Percentiles rank a stretch among this genome's conserved stretches.
These are phyloP conservation scores for Babyrousa celebensis DNA, from an alignment of 2,797 vertebrate genomes.

Conservation along the genomic window DNA sequence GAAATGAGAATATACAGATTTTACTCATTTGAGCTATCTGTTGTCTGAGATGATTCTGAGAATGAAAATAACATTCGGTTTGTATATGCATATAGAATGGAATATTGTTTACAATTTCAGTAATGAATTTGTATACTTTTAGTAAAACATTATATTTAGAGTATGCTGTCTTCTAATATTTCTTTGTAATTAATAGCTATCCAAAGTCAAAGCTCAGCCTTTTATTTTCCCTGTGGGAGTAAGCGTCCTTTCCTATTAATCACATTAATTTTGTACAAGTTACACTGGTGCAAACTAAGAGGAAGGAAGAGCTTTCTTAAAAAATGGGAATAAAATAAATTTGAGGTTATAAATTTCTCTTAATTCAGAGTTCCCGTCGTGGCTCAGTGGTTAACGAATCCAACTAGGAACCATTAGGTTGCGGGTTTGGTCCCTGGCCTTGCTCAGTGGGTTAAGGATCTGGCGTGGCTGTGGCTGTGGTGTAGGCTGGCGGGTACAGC, in stretches of 20 bases:
- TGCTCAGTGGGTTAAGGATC: too few relatives aligned
- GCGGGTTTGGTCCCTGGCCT: too few relatives aligned
- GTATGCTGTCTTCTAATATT: constrained; percentile 55
- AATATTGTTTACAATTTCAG: constrained; percentile 65
- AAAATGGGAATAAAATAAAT: constrained; percentile 24
- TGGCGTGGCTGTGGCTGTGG: too few relatives aligned
- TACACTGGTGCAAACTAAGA: constrained; percentile 20
- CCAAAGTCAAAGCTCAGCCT: neutral
- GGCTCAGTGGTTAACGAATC: too few relatives aligned
- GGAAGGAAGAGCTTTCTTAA: constrained; percentile 19
- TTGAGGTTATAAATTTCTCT: constrained; percentile 41
- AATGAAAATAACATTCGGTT: constrained; percentile 62
- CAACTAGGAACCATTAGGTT: too few relatives aligned
- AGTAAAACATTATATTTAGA: constrained; percentile 53
- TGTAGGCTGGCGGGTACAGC: too few relatives aligned
- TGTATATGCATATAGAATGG: neutral
- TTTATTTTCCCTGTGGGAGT: constrained; percentile 56
- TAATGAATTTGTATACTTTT: constrained; percentile 12
- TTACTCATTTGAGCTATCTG: constrained; percentile 64
- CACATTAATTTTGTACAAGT: constrained; percentile 39
- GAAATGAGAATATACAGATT: constrained; percentile 59
- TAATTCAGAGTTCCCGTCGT: neutral
- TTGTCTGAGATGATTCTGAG: constrained; percentile 47
- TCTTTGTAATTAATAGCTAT: constrained; percentile 61
- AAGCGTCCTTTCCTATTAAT: constrained; percentile 66